These are phyloP conservation scores for Liasis olivaceus DNA, from an alignment of 2,797 vertebrate genomes.

Conservation along the genomic window DNA sequence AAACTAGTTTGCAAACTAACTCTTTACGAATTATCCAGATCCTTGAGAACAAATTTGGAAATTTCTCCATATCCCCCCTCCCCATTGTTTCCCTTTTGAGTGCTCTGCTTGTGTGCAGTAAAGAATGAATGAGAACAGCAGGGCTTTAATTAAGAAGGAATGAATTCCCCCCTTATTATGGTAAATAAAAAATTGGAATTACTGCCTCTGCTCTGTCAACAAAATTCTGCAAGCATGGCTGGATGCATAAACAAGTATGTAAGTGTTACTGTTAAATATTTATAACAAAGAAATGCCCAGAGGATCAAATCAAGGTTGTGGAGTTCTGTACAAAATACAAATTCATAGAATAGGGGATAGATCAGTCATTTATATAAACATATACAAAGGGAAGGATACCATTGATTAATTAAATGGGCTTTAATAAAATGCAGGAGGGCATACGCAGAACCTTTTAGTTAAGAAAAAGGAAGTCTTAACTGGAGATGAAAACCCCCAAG, in stretches of 20 bases:
- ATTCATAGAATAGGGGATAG: not conserved
- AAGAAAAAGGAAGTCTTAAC: not conserved
- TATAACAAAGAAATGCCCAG: constrained; percentile 27
- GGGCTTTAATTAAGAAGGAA: constrained; percentile 29
- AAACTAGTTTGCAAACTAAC: constrained; percentile 53
- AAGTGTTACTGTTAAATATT: not conserved
- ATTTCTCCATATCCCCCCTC: not conserved
- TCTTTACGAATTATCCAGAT: constrained; percentile 38
- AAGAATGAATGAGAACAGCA: constrained; percentile 1
- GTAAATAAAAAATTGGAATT: not conserved
- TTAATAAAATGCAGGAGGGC: not conserved
- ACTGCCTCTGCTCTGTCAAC: constrained; percentile 9
- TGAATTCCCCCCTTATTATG: not conserved
- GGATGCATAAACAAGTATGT: constrained; percentile 15
- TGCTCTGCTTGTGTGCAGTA: not conserved
- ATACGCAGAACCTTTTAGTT: not conserved
- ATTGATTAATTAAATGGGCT: not conserved
- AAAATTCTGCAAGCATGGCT: constrained; percentile 35
- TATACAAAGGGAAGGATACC: not conserved
- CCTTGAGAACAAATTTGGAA: not conserved
- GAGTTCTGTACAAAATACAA: constrained; percentile 15
- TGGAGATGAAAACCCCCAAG: not conserved
- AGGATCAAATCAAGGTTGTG: constrained; percentile 40
- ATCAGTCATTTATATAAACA: not conserved
- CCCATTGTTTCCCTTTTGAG: not conserved